Evolutionary conservation across 2,113 vertebrate genomes (phyloP).

Genomic region (Archocentrus centrarchus): DNA sequence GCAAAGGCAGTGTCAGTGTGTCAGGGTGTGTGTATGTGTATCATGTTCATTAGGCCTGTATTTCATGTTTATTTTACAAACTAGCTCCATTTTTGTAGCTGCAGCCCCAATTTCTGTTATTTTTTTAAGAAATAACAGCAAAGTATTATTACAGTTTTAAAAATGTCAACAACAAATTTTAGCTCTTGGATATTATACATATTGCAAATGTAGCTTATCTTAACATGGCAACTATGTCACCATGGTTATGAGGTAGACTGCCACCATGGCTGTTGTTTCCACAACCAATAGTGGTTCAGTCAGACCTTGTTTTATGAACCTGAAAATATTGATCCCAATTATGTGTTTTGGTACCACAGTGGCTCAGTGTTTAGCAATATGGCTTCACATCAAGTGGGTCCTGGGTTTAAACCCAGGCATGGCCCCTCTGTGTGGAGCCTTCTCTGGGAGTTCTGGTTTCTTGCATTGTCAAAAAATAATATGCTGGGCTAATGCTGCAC

Average conservation of each 20-base stretch:
- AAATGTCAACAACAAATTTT: accelerated
- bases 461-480: background rate
- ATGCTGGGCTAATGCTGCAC: background rate
- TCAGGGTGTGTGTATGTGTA: background rate
- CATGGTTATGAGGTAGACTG: background rate
- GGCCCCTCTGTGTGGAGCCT: background rate
- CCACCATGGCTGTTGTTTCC: background rate
- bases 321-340: background rate
- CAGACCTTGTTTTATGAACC: background rate
- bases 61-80: background rate
- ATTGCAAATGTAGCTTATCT: background rate
- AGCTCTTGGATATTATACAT: background rate
- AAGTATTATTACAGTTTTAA: background rate
- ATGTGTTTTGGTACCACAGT: background rate
- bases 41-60: background rate
- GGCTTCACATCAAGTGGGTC: too few species aligned
- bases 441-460: background rate
- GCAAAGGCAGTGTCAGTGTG: background rate
- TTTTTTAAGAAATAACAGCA: background rate
- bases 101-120: accelerated
- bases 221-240: accelerated
- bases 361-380: background rate
- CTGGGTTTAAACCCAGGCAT: too few species aligned
- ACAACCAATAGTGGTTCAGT: background rate
- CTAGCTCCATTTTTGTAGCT: background rate